phyloP scores from a whole-genome alignment of 2,797 vertebrate species.

The Helicolenus hilgendorfi region DNA sequence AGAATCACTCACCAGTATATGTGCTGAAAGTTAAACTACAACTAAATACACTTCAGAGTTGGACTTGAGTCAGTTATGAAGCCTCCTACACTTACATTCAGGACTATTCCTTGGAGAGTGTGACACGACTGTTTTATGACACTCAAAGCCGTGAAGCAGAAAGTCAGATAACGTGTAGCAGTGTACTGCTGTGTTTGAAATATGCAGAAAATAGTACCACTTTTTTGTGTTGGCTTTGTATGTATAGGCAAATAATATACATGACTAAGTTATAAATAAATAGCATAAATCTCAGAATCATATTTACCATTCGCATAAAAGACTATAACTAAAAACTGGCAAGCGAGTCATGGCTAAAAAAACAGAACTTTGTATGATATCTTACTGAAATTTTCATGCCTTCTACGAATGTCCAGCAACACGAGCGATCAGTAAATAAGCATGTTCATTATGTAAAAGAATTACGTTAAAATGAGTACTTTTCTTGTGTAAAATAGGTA shows the following conservation, averaged over 20 bases:
- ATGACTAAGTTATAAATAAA: background rate
- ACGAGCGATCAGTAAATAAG: no score
- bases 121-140: background rate
- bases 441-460: no score
- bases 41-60: background rate
- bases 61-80: background rate
- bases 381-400: no score
- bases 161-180: background rate
- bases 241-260: background rate
- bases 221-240: background rate
- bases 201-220: background rate
- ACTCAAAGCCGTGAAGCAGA: background rate
- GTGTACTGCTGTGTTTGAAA: background rate
- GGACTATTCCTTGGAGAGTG: background rate
- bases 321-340: no score
- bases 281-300: background rate
- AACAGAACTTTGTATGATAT: no score
- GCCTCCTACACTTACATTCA: background rate
- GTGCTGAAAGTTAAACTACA: background rate
- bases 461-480: no score
- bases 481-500: no score
- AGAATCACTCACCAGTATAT: background rate
- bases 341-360: no score
- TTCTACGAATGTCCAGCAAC: no score
- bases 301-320: no score